A percentile compares a stretch with the other conserved stretches of the same genome.
These are phyloP conservation scores for Lontra canadensis DNA, from an alignment of 2,113 vertebrate genomes.

Conservation along the genomic window DNA sequence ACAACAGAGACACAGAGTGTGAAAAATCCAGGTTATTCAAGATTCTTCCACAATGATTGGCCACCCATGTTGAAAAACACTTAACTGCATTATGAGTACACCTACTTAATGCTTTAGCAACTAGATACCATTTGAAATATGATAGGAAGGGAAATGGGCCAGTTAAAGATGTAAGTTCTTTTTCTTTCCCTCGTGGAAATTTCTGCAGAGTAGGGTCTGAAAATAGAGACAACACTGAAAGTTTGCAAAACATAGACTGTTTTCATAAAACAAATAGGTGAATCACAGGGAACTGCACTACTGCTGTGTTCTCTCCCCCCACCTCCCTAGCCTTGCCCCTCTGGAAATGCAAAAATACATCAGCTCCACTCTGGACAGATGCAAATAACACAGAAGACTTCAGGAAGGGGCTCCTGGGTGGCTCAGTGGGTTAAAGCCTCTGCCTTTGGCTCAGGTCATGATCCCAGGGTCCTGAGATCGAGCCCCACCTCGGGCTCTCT, in stretches of 20 bases:
- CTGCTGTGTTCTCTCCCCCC: not conserved
- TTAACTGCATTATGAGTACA: accelerated
- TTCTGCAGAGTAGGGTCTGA: not conserved
- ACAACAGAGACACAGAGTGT: not conserved
- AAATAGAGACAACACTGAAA: not conserved
- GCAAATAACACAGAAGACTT: not conserved
- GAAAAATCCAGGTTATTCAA: not conserved
- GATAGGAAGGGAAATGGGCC: not conserved
- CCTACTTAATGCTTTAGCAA: not conserved
- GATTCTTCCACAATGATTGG: not conserved
- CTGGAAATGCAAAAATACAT: not conserved
- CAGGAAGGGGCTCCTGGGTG: not conserved
- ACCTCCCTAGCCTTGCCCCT: not conserved
- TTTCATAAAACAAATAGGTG: not conserved
- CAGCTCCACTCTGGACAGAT: not conserved
- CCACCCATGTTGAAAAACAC: not conserved
- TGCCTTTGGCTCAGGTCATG: no score
- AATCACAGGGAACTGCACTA: not conserved
- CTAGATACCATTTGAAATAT: not conserved
- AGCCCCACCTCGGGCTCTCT: no score
- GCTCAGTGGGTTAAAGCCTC: no score
- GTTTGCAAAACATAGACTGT: not conserved
- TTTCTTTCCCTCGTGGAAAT: not conserved
- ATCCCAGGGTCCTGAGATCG: no score
- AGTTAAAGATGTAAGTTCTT: not conserved